phyloP scores from a whole-genome alignment of 2,888 invertebrate species.

The Plagodis dolabraria region DNA sequence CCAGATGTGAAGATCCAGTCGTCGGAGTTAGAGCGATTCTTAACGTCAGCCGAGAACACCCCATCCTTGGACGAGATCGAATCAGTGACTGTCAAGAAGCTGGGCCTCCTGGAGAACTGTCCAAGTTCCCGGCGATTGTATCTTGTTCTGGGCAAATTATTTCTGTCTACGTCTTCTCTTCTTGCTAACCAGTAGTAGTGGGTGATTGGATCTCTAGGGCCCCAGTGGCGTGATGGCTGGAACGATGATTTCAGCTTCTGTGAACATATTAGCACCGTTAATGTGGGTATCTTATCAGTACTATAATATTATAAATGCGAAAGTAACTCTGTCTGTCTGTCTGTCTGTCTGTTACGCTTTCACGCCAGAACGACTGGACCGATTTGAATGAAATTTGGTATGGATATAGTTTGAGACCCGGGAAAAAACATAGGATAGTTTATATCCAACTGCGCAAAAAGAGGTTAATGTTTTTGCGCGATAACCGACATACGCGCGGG shows the following conservation, averaged over 20 bases:
- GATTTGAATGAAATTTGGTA: too few species aligned
- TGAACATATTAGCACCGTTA: constrained; percentile 20
- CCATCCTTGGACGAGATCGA: constrained; percentile 23
- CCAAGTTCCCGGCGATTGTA: constrained; percentile 59
- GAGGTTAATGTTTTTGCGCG: too few species aligned
- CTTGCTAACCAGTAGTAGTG: constrained; percentile 75
- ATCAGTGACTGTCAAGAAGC: constrained; percentile 43
- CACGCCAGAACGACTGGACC: too few species aligned
- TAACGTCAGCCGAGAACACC: constrained; percentile 32
- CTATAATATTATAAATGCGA: too few species aligned
- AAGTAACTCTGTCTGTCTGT: too few species aligned
- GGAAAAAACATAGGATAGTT: too few species aligned
- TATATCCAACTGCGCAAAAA: too few species aligned
- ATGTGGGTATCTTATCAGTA: too few species aligned
- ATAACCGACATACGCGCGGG: too few species aligned
- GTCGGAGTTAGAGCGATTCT: constrained; percentile 66
- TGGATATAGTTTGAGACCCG: too few species aligned
- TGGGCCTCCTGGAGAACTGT: constrained; percentile 57
- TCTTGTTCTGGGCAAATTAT: constrained; percentile 38
- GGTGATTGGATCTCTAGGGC: constrained; percentile 74
- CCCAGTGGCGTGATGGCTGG: constrained; percentile 74
- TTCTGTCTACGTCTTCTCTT: constrained; percentile 55
- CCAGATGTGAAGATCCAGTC: constrained; percentile 63
- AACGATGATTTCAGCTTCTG: constrained; percentile 76
- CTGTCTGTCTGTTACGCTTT: too few species aligned